Evolutionary conservation across 2,113 vertebrate species (phyloP).

Genomic region (Macquaria australasica): DNA sequence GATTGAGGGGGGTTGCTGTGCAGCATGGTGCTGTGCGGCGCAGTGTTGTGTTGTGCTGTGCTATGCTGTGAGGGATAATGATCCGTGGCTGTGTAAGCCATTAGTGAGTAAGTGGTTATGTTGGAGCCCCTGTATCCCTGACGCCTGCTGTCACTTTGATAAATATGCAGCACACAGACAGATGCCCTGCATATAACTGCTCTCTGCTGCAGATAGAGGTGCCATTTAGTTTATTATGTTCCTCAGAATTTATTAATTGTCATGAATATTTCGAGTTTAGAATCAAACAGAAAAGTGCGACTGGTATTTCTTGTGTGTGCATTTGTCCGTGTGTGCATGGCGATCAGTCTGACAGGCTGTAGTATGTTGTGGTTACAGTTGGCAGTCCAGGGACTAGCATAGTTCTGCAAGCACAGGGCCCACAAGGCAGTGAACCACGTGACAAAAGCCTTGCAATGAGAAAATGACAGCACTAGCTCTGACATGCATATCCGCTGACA

Average conservation of each 20-base stretch:
- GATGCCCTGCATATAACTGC: constrained; percentile 69
- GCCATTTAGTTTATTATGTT: constrained; percentile 42
- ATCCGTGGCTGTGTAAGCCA: constrained; percentile 82
- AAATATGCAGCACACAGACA: constrained; percentile 79
- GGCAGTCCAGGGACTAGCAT: constrained; percentile 41
- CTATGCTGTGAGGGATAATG: constrained; percentile 80
- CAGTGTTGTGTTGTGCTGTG: constrained; percentile 38
- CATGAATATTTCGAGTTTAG: constrained; percentile 26
- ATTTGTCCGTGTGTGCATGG: background rate
- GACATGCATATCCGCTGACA: constrained; percentile 70
- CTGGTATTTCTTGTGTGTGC: background rate
- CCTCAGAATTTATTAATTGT: constrained; percentile 48
- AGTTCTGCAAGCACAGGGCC: constrained; percentile 45
- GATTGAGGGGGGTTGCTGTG: constrained; percentile 47
- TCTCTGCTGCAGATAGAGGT: constrained; percentile 53
- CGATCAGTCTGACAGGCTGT: constrained; percentile 42
- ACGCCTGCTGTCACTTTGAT: constrained; percentile 85
- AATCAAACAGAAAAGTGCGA: constrained; percentile 17
- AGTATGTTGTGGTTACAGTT: constrained; percentile 63
- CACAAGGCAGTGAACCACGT: constrained; percentile 40
- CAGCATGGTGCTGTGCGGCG: constrained; percentile 36
- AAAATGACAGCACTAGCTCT: constrained; percentile 58
- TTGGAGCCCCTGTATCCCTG: constrained; percentile 77
- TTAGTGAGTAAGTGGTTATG: constrained; percentile 83
- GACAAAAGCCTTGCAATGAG: constrained; percentile 40